Evolutionary conservation across 2,888 invertebrate species (phyloP), one percentile per base, ranked within the genome.

Genomic region (Aplocera efformata): DNA sequence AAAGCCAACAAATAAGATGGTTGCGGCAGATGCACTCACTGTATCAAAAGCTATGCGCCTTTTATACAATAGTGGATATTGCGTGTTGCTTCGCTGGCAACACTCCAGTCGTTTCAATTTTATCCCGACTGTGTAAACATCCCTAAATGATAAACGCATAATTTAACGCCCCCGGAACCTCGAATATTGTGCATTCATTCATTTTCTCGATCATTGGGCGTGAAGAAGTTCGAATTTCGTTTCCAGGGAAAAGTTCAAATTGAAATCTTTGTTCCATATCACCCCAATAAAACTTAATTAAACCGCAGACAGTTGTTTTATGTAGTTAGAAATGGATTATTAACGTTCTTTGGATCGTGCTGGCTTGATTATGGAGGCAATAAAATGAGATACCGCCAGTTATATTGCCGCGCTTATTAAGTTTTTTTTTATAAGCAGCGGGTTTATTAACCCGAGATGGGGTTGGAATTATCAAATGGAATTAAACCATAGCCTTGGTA

Each of bases 21-120:
- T 6, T 22, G 6, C 24, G 24, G 29, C 10, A 40, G 33, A 33
- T 28, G 24, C 30, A 32, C 28, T 32, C 27, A 32, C 28, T 28
- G 28, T 35, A 41, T 41, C 27, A 33, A 37, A 39, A 27, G 27
- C 28, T 30, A 24, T 8, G 20, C 24, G 22, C 11, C 20, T 30
- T 33, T 24, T 22, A 42, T 37, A 37, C 37, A 37, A 37, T 30
- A 33, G 31, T 32, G 24, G 42, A 51, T 53, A 52, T 54, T 46
- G 53, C 48, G 44, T 58, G 50, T 50, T 67, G 67, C 67, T 54
- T 58, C 42, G 62, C 73, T 84, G 84, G 85, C 84, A 79, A 44
- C 48, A 72, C 70, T 88, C 86, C 86, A 88, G 82, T 79, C 74
- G 72, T 85, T 88, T 86, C 85, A 86, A 86, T 86, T 84, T 79